Evolutionary conservation across 1,140 invertebrate genomes (phyloP).

Genomic region (Amyelois transitella): DNA sequence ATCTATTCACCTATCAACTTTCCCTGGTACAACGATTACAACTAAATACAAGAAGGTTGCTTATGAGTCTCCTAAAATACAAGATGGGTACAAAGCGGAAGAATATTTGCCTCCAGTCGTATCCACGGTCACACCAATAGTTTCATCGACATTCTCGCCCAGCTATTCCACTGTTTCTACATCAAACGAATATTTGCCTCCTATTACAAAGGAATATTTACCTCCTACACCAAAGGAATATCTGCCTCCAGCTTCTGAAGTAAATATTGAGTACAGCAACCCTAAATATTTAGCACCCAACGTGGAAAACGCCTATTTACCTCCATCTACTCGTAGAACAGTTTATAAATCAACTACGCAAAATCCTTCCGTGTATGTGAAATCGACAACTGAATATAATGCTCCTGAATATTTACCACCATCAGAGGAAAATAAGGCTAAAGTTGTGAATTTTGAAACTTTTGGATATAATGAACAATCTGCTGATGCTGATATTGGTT

Average conservation of each 20-base stretch:
- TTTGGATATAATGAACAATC: slow-evolving; percentile 32
- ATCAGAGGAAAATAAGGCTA: slow-evolving; percentile 15
- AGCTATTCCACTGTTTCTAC: slow-evolving; percentile 34
- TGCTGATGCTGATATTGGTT: slow-evolving; percentile 13
- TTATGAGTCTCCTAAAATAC: slow-evolving; percentile 51
- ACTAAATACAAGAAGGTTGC: slow-evolving; percentile 38
- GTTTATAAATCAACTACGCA: slow-evolving; percentile 18
- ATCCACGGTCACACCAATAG: slow-evolving; percentile 34
- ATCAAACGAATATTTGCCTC: slow-evolving; percentile 44
- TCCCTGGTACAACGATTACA: slow-evolving; percentile 24
- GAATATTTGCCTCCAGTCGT: slow-evolving; percentile 58
- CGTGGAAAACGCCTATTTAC: slow-evolving; percentile 12
- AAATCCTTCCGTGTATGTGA: slow-evolving; percentile 12
- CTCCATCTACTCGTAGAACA: slow-evolving; percentile 18
- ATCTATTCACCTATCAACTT: slow-evolving; percentile 35
- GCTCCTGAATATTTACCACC: slow-evolving; percentile 61
- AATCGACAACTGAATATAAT: slow-evolving; percentile 36
- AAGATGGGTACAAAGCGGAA: slow-evolving; percentile 50
- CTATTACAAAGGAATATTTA: slow-evolving; percentile 35
- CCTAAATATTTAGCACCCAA: slow-evolving; percentile 12
- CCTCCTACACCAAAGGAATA: slow-evolving; percentile 14
- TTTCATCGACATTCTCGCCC: slow-evolving; percentile 48
- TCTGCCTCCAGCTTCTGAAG: slow-evolving; percentile 10
- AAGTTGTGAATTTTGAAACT: slow-evolving; percentile 36
- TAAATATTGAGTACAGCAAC: slow-evolving; percentile 2